These are phyloP conservation scores for Eudorcas thomsonii DNA, from an alignment of 2,113 vertebrate species.

Conservation along the genomic window DNA sequence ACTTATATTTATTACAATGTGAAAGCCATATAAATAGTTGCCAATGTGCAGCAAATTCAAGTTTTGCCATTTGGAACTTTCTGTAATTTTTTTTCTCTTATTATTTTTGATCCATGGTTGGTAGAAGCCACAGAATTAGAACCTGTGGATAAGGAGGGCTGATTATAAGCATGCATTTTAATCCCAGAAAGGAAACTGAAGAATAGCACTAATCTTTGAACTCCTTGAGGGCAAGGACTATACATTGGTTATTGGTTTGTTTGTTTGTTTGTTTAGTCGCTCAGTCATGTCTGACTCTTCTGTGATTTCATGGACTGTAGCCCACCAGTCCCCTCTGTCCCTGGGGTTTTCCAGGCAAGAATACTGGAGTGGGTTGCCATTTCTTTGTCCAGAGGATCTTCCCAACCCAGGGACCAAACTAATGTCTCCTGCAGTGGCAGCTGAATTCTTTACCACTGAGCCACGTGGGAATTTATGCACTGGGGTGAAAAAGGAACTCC, in stretches of 20 bases:
- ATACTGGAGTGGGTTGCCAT: not conserved
- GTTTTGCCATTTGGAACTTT: not conserved
- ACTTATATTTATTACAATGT: not conserved
- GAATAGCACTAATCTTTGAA: not conserved
- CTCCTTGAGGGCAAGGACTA: not conserved
- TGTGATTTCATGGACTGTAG: not conserved
- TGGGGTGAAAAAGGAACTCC: not conserved
- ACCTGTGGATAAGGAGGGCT: not conserved
- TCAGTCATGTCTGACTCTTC: not conserved
- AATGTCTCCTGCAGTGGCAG: not conserved
- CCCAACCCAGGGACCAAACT: not conserved
- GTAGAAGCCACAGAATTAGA: not conserved
- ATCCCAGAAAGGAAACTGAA: constrained; percentile 1
- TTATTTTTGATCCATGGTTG: not conserved
- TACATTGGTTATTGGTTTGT: not conserved
- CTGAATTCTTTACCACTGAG: not conserved
- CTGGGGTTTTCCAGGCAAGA: not conserved
- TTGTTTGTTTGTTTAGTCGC: not conserved
- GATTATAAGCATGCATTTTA: not conserved
- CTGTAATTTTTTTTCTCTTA: not conserved
- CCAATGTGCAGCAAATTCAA: not conserved
- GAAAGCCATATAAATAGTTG: not conserved
- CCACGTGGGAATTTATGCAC: not conserved
- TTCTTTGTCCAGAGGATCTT: not conserved
- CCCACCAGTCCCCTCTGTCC: not conserved